These are phyloP conservation scores for Microplitis demolitor DNA, from an alignment of 1,140 invertebrate genomes.

Conservation along the genomic window DNA sequence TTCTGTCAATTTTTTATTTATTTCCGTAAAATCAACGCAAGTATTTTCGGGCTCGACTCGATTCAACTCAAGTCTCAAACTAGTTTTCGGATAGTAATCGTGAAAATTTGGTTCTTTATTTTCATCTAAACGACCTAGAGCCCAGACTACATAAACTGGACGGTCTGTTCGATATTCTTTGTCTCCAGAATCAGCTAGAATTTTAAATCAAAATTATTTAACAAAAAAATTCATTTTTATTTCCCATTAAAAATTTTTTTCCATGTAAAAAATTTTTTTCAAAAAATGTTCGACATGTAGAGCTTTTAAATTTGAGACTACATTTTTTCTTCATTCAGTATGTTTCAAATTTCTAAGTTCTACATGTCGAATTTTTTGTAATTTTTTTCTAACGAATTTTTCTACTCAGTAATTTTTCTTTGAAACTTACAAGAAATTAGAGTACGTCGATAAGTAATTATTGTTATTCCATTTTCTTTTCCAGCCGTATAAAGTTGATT, in stretches of 20 bases:
- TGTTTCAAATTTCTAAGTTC: too few relatives aligned
- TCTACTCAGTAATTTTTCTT: too few relatives aligned
- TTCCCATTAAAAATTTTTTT: too few relatives aligned
- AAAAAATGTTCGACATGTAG: too few relatives aligned
- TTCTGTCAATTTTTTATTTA: constrained; percentile 47
- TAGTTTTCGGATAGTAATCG: constrained; percentile 75
- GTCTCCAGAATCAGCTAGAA: constrained; percentile 76
- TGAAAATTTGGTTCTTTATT: constrained; percentile 85
- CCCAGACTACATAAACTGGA: constrained; percentile 79
- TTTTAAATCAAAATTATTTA: constrained; percentile 29
- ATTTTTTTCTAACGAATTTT: constrained; percentile 1
- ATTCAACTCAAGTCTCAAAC: constrained; percentile 71
- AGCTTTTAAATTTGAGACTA: too few relatives aligned
- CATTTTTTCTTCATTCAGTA: too few relatives aligned
- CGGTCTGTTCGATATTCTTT: constrained; percentile 73
- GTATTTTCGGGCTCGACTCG: constrained; percentile 68
- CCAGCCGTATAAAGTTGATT: constrained; percentile 75
- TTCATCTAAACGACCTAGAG: constrained; percentile 78
- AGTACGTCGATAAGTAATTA: constrained; percentile 77
- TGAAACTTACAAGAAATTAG: constrained; percentile 71
- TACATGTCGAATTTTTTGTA: background rate
- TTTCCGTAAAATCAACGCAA: constrained; percentile 73
- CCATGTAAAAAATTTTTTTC: too few relatives aligned
- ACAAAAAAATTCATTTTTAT: background rate
- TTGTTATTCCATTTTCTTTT: constrained; percentile 75